phyloP scores from a whole-genome alignment of 1,140 invertebrate species.

The Ceratosolen fusciceps region DNA sequence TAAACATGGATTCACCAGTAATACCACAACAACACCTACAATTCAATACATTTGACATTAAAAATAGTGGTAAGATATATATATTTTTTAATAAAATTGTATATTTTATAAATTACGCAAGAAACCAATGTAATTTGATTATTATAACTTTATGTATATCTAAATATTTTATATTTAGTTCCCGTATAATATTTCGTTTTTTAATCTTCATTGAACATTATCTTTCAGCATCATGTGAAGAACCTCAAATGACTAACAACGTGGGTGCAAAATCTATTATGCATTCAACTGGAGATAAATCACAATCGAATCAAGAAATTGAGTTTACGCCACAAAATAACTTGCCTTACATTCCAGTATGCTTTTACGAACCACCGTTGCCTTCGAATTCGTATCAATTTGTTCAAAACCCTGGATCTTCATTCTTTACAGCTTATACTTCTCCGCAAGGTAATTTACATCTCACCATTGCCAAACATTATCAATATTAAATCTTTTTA shows the following conservation, averaged over 20 bases:
- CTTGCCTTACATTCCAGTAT: conserved; percentile 35
- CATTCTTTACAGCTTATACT: conserved; percentile 26
- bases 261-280: conserved; percentile 25
- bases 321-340: conserved; percentile 44
- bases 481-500: no score
- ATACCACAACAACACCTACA: no score
- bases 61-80: neutral
- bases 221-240: conserved; percentile 3
- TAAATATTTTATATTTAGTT: neutral
- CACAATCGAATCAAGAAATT: conserved; percentile 47
- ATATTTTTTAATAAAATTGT: neutral
- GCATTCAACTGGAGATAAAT: conserved; percentile 39
- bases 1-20: no score
- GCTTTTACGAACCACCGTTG: conserved; percentile 43
- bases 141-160: no score
- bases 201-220: neutral
- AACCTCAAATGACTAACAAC: conserved; percentile 30
- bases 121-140: no score
- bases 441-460: conserved; percentile 5
- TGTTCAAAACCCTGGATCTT: neutral
- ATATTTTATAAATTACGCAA: no score
- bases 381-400: conserved; percentile 29
- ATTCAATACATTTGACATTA: no score
- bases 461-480: neutral
- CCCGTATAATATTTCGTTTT: neutral